A percentile compares a stretch with the other conserved stretches of the same genome.
These are phyloP conservation scores for Diabrotica undecimpunctata DNA, from an alignment of 1,140 invertebrate species.

Conservation along the genomic window DNA sequence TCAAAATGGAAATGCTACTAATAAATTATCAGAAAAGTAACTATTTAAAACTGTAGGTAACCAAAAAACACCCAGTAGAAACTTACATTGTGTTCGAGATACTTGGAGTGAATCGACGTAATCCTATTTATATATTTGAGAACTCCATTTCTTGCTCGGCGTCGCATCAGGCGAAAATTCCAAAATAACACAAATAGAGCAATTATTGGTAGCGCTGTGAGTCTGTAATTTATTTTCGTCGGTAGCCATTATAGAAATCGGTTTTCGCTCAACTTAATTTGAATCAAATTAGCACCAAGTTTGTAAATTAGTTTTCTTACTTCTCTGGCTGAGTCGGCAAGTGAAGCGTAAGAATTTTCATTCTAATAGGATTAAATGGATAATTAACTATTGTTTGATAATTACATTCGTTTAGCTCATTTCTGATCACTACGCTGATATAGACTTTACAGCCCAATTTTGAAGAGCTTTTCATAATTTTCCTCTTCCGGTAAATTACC, in stretches of 20 bases:
- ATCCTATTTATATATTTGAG: too few relatives aligned
- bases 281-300: slow-evolving; percentile 34
- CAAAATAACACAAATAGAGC: slow-evolving; percentile 23
- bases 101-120: too few relatives aligned
- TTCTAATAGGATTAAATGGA: slow-evolving; percentile 34
- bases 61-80: too few relatives aligned
- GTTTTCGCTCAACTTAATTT: slow-evolving; percentile 33
- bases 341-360: slow-evolving; percentile 34
- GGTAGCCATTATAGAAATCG: slow-evolving; percentile 27
- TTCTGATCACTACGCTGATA: slow-evolving; percentile 10
- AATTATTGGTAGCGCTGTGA: slow-evolving; percentile 28
- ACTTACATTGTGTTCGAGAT: too few relatives aligned
- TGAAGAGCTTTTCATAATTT: slow-evolving; percentile 6
- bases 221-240: slow-evolving; percentile 27
- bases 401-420: slow-evolving; percentile 27
- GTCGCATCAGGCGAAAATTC: background rate
- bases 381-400: slow-evolving; percentile 36
- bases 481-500: slow-evolving; percentile 2
- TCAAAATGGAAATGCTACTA: too few relatives aligned
- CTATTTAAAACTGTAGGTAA: too few relatives aligned
- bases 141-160: too few relatives aligned
- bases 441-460: slow-evolving; percentile 1
- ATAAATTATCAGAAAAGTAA: too few relatives aligned
- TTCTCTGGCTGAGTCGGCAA: slow-evolving; percentile 23
- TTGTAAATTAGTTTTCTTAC: slow-evolving; percentile 37